These are phyloP conservation scores for Psephotus haematonotus DNA, from an alignment of 2,113 vertebrate genomes.

Conservation along the genomic window DNA sequence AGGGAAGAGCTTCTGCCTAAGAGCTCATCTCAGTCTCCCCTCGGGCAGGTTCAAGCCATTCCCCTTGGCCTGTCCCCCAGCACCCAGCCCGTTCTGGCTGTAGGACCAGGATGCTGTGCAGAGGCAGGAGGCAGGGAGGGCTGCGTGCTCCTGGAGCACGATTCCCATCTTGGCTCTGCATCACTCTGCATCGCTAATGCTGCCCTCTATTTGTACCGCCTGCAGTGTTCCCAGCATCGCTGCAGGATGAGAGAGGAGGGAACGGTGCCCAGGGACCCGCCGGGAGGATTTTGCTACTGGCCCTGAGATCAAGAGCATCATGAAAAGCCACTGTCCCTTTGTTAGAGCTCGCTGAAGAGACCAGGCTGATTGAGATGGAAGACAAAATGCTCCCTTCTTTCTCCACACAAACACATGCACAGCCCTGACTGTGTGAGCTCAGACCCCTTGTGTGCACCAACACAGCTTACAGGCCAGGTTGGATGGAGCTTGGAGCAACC, in stretches of 20 bases:
- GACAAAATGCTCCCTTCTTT: background rate
- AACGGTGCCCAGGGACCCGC: background rate
- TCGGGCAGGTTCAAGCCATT: background rate
- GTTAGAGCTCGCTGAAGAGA: background rate
- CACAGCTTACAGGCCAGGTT: accelerated
- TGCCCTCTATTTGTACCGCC: background rate
- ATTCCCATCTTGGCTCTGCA: background rate
- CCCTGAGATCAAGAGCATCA: conserved; percentile 32
- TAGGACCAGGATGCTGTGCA: accelerated
- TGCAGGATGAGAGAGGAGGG: background rate
- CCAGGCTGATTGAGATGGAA: background rate
- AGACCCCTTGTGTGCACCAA: accelerated
- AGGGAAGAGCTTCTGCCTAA: background rate
- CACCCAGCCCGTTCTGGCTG: background rate
- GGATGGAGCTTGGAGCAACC: background rate
- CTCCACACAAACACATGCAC: accelerated
- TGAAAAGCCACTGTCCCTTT: conserved; percentile 47
- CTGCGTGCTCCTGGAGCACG: background rate
- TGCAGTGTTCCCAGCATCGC: background rate
- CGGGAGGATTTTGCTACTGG: background rate
- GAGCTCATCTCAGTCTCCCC: background rate
- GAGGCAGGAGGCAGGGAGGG: background rate
- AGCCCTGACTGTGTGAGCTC: background rate
- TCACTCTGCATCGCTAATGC: background rate
- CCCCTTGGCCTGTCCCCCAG: background rate